Base-by-base conservation (phyloP, 2,888 invertebrate species). In the Leistus spinibarbis region DNA sequence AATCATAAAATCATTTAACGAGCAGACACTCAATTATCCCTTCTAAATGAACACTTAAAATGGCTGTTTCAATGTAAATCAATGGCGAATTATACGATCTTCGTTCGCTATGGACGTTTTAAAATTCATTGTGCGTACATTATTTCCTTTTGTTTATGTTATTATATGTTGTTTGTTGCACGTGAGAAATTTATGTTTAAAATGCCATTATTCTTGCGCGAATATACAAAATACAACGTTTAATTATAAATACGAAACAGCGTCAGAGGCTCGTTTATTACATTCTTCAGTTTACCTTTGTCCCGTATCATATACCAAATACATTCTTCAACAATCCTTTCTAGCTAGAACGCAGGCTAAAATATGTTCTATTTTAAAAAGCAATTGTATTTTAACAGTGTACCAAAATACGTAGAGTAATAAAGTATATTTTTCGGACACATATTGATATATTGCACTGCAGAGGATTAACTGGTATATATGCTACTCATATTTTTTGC, bases 1-100 rank as follows among this genome's bases (percentile, higher is more conserved):
- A 73, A 73, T 73, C 73, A 73, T 73, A 67, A 73, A 66, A 73
- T 73, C 73, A 73, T 73, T 73, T 73, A 73, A 67, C 53, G 23
- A 27, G 54, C 57, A 67, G 73, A 73, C 73, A 73, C 67, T 73
- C 73, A 73, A 73, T 73, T 73, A 73, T 73, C 62, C 67, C 54
- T 65, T 62, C 73, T 67, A 73, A 73, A 73, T 66, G 72, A 72
- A 23, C 72, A 72, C 23, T 72, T 72, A 57, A 66, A 72, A 71
- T 72, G 71, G 65, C 71, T 56, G 65, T 64, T 66, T 56, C 72
- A 54, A 62, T 62, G 60, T 73, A 67, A 73, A 67, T 73, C 73
- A 67, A 53, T 54, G 23, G 66, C 60, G 72, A 72, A 64, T 64
- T 66, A 56, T 71, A 24, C 65, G 62, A 62, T 57, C 73, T 40